Conservation (phyloP, 2,113 vertebrate genomes). For the Oryzias melastigma region DNA sequence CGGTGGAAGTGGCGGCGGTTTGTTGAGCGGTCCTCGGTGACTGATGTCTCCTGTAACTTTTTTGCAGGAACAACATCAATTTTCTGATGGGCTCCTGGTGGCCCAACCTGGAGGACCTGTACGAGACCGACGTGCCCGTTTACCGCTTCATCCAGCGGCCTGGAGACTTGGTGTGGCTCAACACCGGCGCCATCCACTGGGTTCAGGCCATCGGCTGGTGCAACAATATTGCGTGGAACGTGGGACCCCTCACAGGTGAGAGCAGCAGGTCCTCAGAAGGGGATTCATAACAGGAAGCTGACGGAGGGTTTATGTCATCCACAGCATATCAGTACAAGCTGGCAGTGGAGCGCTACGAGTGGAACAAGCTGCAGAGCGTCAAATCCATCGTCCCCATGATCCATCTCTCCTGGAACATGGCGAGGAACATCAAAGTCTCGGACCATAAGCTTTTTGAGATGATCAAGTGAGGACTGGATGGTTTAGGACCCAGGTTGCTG, state of each 20-base stretch:
- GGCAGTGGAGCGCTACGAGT: constrained; percentile 97
- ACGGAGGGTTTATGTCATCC: neutral
- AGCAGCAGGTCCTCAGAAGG: no score
- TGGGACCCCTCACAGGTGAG: constrained; percentile 94
- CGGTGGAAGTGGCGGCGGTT: rapidly evolving
- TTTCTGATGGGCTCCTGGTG: constrained; percentile 99
- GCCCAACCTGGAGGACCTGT: constrained; percentile 98
- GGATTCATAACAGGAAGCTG: no score
- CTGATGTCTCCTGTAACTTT: neutral
- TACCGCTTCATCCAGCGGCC: constrained; percentile 98
- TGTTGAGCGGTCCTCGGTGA: neutral
- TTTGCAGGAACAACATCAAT: constrained; percentile 93
- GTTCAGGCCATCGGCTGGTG: constrained; percentile 99
- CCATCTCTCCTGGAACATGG: constrained; percentile 99
- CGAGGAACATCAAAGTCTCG: constrained; percentile 98
- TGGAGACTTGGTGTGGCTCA: constrained; percentile 99
- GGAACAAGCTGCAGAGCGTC: constrained; percentile 99
- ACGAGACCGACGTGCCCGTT: constrained; percentile 95
- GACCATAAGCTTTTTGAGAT: constrained; percentile 99
- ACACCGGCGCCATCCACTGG: constrained; percentile 98
- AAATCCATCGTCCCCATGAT: constrained; percentile 99
- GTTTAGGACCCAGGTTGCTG: no score
- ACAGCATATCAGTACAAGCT: constrained; percentile 96
- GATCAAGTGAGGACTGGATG: constrained; percentile 89
- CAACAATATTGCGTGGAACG: constrained; percentile 99